A percentile compares a stretch with the other conserved stretches of the same genome.
These are phyloP conservation scores for Jordanella pulchra DNA, from an alignment of 2,797 vertebrate genomes.

Conservation along the genomic window DNA sequence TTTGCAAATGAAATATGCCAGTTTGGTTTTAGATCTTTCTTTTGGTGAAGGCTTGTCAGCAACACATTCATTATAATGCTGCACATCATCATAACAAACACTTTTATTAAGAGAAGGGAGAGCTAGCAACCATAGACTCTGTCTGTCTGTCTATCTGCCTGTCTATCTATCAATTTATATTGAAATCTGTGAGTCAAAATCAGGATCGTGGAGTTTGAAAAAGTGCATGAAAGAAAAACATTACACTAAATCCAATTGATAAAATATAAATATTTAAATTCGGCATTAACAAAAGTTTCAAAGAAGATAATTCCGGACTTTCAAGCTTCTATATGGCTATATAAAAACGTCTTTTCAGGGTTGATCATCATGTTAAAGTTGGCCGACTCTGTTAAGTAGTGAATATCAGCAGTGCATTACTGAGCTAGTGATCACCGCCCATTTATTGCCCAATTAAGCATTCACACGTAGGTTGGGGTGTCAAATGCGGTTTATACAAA, in stretches of 20 bases:
- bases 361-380: neutral
- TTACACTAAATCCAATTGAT: too few relatives aligned
- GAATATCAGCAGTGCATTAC: neutral
- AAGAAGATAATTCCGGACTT: neutral
- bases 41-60: too few relatives aligned
- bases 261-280: too few relatives aligned
- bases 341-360: neutral
- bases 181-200: neutral
- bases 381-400: neutral
- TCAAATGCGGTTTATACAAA: neutral
- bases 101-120: too few relatives aligned
- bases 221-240: too few relatives aligned
- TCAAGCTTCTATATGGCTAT: neutral
- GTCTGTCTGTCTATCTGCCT: too few relatives aligned
- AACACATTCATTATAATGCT: too few relatives aligned
- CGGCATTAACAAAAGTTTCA: neutral
- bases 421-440: neutral
- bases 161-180: neutral
- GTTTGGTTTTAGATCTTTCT: neutral
- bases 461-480: neutral
- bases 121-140: too few relatives aligned
- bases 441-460: neutral
- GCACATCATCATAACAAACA: too few relatives aligned
- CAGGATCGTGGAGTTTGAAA: too few relatives aligned
- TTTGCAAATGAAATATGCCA: neutral